Base-by-base conservation (phyloP, 2,797 vertebrate genomes). In the Remorina albescens region DNA sequence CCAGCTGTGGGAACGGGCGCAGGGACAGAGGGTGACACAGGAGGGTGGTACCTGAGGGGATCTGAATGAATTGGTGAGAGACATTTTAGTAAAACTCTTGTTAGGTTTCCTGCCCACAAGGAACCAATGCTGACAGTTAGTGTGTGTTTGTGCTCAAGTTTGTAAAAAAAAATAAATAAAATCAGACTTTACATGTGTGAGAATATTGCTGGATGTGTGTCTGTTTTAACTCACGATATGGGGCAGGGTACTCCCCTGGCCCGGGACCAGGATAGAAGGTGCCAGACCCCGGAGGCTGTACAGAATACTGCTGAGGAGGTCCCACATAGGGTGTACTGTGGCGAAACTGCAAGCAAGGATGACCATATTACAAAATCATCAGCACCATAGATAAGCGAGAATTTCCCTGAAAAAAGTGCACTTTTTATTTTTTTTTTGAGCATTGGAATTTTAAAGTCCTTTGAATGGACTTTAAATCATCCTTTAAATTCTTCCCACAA, bases 261-360 rank as follows among this genome's bases (percentile, higher is more conserved):
- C 97, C 96, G 2, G 97, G 97, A 70, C 97, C 97, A 56, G 97
- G 95, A 84, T 97, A 99, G 81, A 99, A 99, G 68, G 97, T 96
- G 83, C 96, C 95, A 2, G 98, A 95, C 54, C 97, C 96, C 0
- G 97, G 96, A 0, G 97, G 96, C 65, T 98, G 97, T 59, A 99
- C 96, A 2, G 97, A 96, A 89, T 98, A 99, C 93, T 99, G 98
- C 81, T 98, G 97, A 1, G 97, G 96, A 12, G 97, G 96, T 56
- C 97, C 97, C 4, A 99, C 96, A 0, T 97, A 99, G 0, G 96
- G 96, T 28, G 96, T 93, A n/a, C 96, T 96, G 90, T 97, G 98
- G 62, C 98, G 97, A 90, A 98, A 99, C 98, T 99, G 86, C 8
- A 30, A 41, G 30, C 0, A 67, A 7, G 30, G n/a, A 79, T 7